Evolutionary conservation across 1,140 invertebrate genomes (phyloP), one percentile per base, ranked within the genome.

Genomic region (Panulirus ornatus): DNA sequence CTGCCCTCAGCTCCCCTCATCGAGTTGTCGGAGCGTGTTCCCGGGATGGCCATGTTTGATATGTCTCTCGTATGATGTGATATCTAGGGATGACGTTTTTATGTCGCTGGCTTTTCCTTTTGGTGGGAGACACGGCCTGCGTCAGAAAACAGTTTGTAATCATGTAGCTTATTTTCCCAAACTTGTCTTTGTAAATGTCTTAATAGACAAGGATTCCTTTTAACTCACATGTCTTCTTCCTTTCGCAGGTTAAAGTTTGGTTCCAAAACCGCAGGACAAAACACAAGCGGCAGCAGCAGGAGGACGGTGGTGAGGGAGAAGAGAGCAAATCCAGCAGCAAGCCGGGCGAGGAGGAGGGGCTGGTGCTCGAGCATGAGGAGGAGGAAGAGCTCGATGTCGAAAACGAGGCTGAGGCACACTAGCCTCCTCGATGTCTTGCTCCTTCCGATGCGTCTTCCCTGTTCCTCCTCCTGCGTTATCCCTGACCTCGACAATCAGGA

Each of bases 221-320:
- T 54, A 54, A 54, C 51, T 54, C 22, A 9, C 51, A 9, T 54
- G 22, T 30, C 38, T 66, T 63, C 44, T 66, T 44, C 58, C 82
- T 66, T 66, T 96, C 95, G 36, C 95, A 99, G 98, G 98, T 99
- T 30, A 99, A 99, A 95, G 98, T 99, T 8, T 99, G 98, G 98
- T 99, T 99, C 94, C 98, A 99, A 95, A 99, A 99, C 94, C 95
- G 98, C 92, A 95, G 98, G 93, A 99, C 98, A 92, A 99, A 99
- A 94, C 98, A 99, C 95, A 99, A 99, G 95, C 95, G 98, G 81
- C 97, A 98, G 96, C 97, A 99, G 94, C 97, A 98, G 93, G 98
- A 99, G 93, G 98, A 98, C 93, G 96, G 93, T 95, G 83, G 94
- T 94, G 91, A 98, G 93, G 96, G 93, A 95, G 83, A 94, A 94